phyloP scores from a whole-genome alignment of 1,140 invertebrate genomes.

The Manduca sexta region DNA sequence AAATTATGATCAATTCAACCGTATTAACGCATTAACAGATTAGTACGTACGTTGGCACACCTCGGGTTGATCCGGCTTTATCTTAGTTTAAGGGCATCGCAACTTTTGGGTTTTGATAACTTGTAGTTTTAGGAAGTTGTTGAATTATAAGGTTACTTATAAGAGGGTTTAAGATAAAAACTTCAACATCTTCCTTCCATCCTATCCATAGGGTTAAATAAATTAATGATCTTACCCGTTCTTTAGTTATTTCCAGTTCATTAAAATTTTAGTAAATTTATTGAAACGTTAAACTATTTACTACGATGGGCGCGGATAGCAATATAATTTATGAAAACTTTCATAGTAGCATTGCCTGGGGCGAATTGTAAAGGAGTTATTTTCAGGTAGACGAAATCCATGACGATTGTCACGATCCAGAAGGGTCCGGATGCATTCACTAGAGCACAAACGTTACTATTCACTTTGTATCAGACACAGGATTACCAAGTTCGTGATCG shows the following conservation, averaged over 20 bases:
- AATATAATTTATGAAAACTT: not conserved
- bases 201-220: too few species aligned
- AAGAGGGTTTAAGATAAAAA: not conserved
- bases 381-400: constrained; percentile 15
- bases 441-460: constrained; percentile 33
- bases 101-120: constrained; percentile 3
- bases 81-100: not conserved
- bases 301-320: too few species aligned
- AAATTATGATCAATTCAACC: too few species aligned
- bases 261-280: too few species aligned
- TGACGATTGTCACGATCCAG: constrained; percentile 28
- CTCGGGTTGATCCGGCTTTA: not conserved
- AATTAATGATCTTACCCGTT: too few species aligned
- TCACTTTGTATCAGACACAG: constrained; percentile 45
- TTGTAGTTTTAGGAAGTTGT: not conserved
- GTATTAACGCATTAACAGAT: too few species aligned
- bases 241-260: too few species aligned
- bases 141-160: not conserved
- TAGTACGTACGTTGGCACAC: too few species aligned
- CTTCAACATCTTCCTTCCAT: not conserved
- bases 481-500: constrained; percentile 34
- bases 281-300: too few species aligned
- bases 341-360: not conserved
- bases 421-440: constrained; percentile 46
- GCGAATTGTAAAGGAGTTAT: constrained; percentile 8